Evolutionary conservation across 2,113 vertebrate species (phyloP), one percentile per base, ranked within the genome.

Genomic region (Crotalus viridis): DNA sequence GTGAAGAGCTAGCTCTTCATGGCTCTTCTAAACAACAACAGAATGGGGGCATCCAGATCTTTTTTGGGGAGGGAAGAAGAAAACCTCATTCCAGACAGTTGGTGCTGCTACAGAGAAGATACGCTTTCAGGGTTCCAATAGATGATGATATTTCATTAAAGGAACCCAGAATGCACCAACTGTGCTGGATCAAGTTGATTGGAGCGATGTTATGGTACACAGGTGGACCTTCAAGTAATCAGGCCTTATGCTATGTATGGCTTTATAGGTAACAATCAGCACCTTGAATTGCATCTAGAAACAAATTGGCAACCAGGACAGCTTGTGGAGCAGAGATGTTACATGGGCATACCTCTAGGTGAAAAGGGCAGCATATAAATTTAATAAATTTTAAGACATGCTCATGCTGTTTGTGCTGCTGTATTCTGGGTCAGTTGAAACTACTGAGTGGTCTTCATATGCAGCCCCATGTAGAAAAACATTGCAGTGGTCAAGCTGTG

Each of bases 61-160:
- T 51, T 51, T 51, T 1, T 19, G 0, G n/a, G 69, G n/a, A 15
- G 28, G 5, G 0, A 10, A 0, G 24, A 1, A 64, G 26, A 12
- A 64, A 74, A 39, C n/a, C n/a, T 39, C 69, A 74, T 19, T 39
- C 69, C 69, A 33, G n/a, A 39, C 15, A 33, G 15, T 15, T 39
- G 15, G n/a, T 74, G 69, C 69, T 74, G n/a, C n/a, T 74, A 39
- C 69, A 74, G 69, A 74, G 69, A 74, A 74, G n/a, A 2, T 74
- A 33, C 6, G 5, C n/a, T 74, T 74, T n/a, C n/a, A 74, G n/a
- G n/a, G 15, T 74, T 33, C 15, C n/a, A 0, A 74, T 33, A 74
- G 26, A 56, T 15, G n/a, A 33, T 1, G 5, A 2, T 74, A 13
- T 74, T 74, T 39, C 33, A 74, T 74, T 33, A 2, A 74, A 74